Evolutionary conservation across 2,888 invertebrate species (phyloP), one percentile per base, ranked within the genome.

Genomic region (Masnerella sp.): DNA sequence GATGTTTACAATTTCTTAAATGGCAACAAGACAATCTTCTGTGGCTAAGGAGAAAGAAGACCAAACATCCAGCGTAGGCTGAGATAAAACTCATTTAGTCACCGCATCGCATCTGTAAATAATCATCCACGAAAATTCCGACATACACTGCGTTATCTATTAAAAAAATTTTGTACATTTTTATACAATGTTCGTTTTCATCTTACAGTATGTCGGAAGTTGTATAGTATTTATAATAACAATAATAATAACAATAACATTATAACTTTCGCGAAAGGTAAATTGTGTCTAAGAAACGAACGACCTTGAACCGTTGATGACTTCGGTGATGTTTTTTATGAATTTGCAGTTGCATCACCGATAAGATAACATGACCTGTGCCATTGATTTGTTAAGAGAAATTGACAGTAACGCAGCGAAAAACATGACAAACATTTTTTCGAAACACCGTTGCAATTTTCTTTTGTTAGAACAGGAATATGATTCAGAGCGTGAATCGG

Each of bases 21-120:
- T n/a, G n/a, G n/a, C n/a, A 85, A 84, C 77, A 83, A 74, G 78
- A 79, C 15, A 84, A 84, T 47, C 43, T 83, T n/a, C 71, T 85
- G 1, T 86, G 85, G 85, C 72, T 82, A 9, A 84, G 78, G 11
- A 80, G 84, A 59, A 77, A 42, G 2, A 64, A 51, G 9, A 20
- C 0, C 7, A 64, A 36, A 30, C 7, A 17, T 36, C 47, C 71
- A 2, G 58, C 32, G 38, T 71, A 52, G 22, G 14, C 2, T 25
- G 20, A 8, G 2, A 22, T 17, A 12, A 25, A 25, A 11, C 0
- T 20, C 18, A 36, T 30, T 38, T 5, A 5, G 15, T 22, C 18
- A 5, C 45, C n/a, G 8, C 40, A 47, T 45, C 8, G 17, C 72
- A 67, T 56, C 42, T 73, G 72, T 73, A 73, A 47, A 73, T 73